Base-by-base conservation (phyloP, 35 echinoderm and acorn worm species). In the Patiria miniata region DNA sequence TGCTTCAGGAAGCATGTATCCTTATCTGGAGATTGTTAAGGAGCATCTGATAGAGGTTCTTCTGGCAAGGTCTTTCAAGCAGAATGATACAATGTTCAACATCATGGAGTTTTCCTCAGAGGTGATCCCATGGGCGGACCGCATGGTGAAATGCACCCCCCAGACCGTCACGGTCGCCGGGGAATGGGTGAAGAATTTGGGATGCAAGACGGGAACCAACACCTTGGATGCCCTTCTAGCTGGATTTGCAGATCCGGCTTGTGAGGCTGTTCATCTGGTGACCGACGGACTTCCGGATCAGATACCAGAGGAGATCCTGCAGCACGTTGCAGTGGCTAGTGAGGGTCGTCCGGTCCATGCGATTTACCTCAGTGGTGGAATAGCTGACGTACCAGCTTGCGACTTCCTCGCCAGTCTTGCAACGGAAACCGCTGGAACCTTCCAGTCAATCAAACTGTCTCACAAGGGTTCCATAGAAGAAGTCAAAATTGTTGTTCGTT, bases 211-310 rank as follows among this genome's bases (percentile, higher is more conserved):
- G 0, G 90, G 96, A 16, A 95, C 96, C 16, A 99, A 99, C 85
- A 93, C 93, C 1, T 58, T 95, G n/a, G 96, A 99, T 87, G 96
- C 93, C 12, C 83, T 99, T 9, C 55, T 86, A 6, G 83, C 87
- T 2, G 93, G 89, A 17, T 94, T 86, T 51, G 32, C 86, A 12
- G 92, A 99, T 57, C 84, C 83, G 17, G 77, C 59, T 8, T 99
- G 96, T 56, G 91, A 99, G 19, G 87, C 89, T 3, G 78, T 99
- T 39, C 94, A 99, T 68, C 69, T 99, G 0, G 79, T 99, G 4
- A 95, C 96, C n/a, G 96, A 99, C 56, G 89, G 96, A 26, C 83
- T 98, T 32, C 96, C 96, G 0, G 92, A 99, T 47, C 96, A 99
- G 79, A 80, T 58, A 16, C 83, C 96, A 19, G 68, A 82, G 10